Evolutionary conservation across 1,140 invertebrate genomes (phyloP), one percentile per base, ranked within the genome.

Genomic region (Antheraea pernyi): DNA sequence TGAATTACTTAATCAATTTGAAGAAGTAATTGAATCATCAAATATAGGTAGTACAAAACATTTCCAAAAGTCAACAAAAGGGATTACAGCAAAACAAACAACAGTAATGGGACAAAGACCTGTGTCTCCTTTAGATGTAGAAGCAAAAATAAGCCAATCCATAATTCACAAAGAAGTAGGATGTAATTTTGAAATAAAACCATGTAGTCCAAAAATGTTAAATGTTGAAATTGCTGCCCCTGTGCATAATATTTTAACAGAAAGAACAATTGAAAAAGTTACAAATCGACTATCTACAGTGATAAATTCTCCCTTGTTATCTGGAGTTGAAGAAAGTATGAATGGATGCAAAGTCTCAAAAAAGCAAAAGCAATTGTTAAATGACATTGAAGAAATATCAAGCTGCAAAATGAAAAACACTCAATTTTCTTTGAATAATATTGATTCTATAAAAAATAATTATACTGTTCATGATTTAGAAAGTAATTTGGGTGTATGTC

Each of bases 151-250:
- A 72, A 93, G 89, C 76, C 92, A 93, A 72, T 93, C 92, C 42
- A 85, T 93, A 19, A 93, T 93, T 74, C 92, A 92, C 68, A 93
- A 93, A 82, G 92, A 93, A 77, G 92, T 93, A 60, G 86, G 91
- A 19, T 93, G 91, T 77, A 93, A 93, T 79, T 93, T 93, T 86
- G 92, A 93, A 87, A 93, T 93, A 70, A 92, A 89, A 73, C 92
- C 91, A 37, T 93, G 89, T 73, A 93, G 91, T 81, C 92, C 92
- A 37, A 83, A 88, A 82, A 88, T 91, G 84, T 75, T 92, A 70
- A 91, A 89, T 84, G 89, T 86, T 60, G 88, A 92, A 79, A 70
- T 88, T 61, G 88, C 88, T 11, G 79, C 90, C 65, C 88, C 90
- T 61, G 79, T 85, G 18, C 82, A 87, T 75, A 89, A 79, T 78